A percentile compares a stretch with the other conserved stretches of the same genome.
These are phyloP conservation scores for Homalodisca vitripennis DNA, from an alignment of 1,140 invertebrate species.

Conservation along the genomic window DNA sequence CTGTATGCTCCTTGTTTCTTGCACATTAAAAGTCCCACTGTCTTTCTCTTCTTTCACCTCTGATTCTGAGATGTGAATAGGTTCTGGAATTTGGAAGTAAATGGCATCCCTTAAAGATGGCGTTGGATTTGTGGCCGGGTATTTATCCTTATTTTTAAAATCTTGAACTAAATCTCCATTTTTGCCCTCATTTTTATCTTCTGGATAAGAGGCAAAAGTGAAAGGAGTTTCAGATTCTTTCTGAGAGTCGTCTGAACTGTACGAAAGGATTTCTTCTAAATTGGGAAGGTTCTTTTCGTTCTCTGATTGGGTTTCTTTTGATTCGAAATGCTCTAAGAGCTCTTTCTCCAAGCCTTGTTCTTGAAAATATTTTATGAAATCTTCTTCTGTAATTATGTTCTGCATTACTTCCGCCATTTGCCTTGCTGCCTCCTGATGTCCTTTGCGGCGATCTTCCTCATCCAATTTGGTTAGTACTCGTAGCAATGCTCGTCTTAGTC, in stretches of 20 bases:
- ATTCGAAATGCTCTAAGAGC: conserved; percentile 14
- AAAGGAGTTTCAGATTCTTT: conserved; percentile 8
- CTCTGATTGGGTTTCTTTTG: background rate
- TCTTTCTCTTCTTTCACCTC: conserved; percentile 1
- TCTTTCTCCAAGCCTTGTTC: conserved; percentile 21
- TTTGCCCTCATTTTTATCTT: background rate
- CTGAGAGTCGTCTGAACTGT: conserved; percentile 10
- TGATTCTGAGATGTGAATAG: conserved; percentile 9
- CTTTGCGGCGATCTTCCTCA: conserved; percentile 40
- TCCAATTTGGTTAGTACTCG: conserved; percentile 68
- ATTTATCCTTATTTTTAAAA: conserved; percentile 4
- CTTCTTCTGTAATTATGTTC: conserved; percentile 26
- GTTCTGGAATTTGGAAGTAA: conserved; percentile 34
- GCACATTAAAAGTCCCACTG: conserved; percentile 28
- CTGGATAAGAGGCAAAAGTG: conserved; percentile 12
- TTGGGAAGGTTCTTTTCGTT: conserved; percentile 2
- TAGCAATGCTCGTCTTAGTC: conserved; percentile 65
- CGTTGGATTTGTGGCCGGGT: conserved; percentile 23
- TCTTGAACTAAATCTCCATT: background rate
- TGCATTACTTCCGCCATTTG: conserved; percentile 1
- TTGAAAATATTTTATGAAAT: conserved; percentile 29
- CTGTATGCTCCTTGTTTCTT: conserved; percentile 31
- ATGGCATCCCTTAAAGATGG: conserved; percentile 23
- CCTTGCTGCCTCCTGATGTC: background rate
- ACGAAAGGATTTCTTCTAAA: conserved; percentile 12